A percentile compares a stretch with the other conserved stretches of the same genome.
These are phyloP conservation scores for Lasioglossum vierecki DNA, from an alignment of 2,888 invertebrate genomes.

Conservation along the genomic window DNA sequence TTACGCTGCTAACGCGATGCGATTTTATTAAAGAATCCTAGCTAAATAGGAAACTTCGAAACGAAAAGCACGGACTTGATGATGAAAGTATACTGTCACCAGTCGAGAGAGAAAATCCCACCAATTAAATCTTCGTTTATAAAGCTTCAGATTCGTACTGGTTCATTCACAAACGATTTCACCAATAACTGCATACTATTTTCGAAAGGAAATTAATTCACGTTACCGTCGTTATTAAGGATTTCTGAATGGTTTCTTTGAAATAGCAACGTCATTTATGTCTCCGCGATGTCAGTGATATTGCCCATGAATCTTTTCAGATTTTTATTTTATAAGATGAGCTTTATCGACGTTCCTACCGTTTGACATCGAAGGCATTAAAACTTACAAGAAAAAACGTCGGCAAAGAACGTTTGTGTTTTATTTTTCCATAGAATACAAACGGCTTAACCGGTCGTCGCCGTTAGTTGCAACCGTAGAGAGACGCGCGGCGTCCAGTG, in stretches of 20 bases:
- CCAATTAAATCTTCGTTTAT: not conserved
- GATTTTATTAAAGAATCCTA: not conserved
- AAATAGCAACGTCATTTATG: not conserved
- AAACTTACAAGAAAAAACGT: not conserved
- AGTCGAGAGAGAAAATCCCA: not conserved
- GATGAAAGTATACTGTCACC: not conserved
- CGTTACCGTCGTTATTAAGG: not conserved
- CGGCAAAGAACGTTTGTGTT: not conserved
- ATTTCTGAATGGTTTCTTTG: too few species aligned
- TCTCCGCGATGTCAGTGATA: not conserved
- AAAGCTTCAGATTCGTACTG: not conserved
- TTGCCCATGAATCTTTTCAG: not conserved
- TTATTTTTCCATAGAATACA: not conserved
- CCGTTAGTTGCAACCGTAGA: not conserved
- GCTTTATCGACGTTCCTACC: not conserved
- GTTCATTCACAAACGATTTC: not conserved
- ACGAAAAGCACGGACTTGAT: not conserved
- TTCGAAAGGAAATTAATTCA: not conserved
- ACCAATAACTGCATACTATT: not conserved
- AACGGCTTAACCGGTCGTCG: not conserved
- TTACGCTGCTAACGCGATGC: not conserved
- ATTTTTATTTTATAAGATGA: not conserved
- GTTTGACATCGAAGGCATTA: not conserved
- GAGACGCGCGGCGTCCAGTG: not conserved
- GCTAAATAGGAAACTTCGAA: not conserved